Percentiles rank a stretch among this genome's conserved stretches.
These are phyloP conservation scores for Thamnophis sirtalis DNA, from an alignment of 2,113 vertebrate species.

Conservation along the genomic window DNA sequence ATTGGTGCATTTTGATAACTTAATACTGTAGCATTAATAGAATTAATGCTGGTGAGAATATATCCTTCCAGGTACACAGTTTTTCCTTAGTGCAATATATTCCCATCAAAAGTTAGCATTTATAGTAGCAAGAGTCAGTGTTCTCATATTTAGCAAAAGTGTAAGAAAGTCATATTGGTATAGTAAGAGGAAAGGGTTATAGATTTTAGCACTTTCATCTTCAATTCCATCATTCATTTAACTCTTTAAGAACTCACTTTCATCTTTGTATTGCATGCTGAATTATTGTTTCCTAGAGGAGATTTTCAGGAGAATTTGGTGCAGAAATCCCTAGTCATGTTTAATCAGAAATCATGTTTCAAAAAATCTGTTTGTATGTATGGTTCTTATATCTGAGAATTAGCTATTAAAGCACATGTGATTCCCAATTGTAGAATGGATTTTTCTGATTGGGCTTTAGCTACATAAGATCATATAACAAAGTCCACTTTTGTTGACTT, in stretches of 20 bases:
- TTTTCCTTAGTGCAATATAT: neutral
- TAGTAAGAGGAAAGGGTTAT: neutral
- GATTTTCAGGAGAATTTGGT: neutral
- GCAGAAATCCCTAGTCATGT: neutral
- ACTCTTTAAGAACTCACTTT: neutral
- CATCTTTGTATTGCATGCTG: neutral
- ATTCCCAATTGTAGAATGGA: neutral
- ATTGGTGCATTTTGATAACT: neutral
- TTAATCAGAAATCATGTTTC: neutral
- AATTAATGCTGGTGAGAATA: neutral
- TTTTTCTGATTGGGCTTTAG: neutral
- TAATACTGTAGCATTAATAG: neutral
- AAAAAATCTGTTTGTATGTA: neutral
- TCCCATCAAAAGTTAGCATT: neutral
- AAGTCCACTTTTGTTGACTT: constrained; percentile 23
- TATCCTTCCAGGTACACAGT: neutral
- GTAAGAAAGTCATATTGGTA: neutral
- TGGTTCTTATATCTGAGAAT: neutral
- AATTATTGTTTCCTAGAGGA: neutral
- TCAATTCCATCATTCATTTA: neutral
- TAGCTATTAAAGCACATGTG: neutral
- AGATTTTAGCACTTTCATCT: neutral
- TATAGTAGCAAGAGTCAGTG: neutral
- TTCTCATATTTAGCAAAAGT: neutral
- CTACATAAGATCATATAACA: neutral